Evolutionary conservation across 2,113 vertebrate genomes (phyloP), one percentile per base, ranked within the genome.

Genomic region (Limanda limanda): DNA sequence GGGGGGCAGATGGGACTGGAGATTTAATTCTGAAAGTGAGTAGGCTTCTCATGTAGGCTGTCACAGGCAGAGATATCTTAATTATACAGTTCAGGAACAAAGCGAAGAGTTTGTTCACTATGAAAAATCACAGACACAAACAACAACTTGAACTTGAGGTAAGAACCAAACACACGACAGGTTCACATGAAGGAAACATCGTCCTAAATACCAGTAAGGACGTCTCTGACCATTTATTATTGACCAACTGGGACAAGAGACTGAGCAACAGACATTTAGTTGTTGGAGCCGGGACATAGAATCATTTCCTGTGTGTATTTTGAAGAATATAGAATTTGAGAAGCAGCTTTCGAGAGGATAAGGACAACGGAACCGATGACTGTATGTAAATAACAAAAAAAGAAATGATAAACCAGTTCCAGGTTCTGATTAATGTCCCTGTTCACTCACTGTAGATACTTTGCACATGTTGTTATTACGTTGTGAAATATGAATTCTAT

Each of bases 1-100:
- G 79, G 68, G 57, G 55, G 13, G 24, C 23, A 55, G 54, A 18
- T 55, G 55, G 10, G 24, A 60, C 9, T 17, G 42, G 59, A 61
- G 68, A 73, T 85, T 88, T 88, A 64, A 54, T 20, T 35, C 51
- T 67, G 48, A 45, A 60, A 5, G 74, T 7, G 47, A 3, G 42
- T 48, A 51, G 11, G 6, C 17, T 12, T 79, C 79, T 72, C 83
- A 70, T 93, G 93, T 83, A 85, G 75, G 57, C 92, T 92, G 94
- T 92, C 91, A 93, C 83, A 84, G 90, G 86, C 68, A 85, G 69
- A 78, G 87, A 87, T 92, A 89, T 94, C 90, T 95, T 92, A 92
- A 94, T 95, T 93, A 93, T 88, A 88, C 78, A 2, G 83, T 83
- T 87, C 85, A 40, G 73, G 87, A 82, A 82, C 37, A 54, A 78